Evolutionary conservation across 2,113 vertebrate genomes (phyloP).

Genomic region (Macroglossus sobrinus): DNA sequence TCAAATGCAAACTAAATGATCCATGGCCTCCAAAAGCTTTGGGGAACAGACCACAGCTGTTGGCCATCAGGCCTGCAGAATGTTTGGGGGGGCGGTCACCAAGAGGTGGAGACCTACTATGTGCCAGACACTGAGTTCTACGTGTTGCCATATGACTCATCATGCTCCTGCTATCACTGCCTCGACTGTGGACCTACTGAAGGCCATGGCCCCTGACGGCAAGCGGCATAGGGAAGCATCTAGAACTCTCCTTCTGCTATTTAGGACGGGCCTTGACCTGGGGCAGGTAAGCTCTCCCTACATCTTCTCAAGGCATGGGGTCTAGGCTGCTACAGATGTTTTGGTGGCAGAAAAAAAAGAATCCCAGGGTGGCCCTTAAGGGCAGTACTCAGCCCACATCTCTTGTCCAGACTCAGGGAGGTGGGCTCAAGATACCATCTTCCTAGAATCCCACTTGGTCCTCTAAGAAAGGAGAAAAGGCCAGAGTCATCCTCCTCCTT

Average conservation of each 20-base stretch:
- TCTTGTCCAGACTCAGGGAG: neutral
- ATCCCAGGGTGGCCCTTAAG: neutral
- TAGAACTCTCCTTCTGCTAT: no score
- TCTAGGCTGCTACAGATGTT: no score
- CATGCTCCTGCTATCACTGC: neutral
- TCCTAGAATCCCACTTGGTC: neutral
- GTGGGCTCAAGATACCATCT: neutral
- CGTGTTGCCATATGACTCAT: no score
- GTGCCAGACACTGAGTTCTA: neutral
- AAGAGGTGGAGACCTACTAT: rapidly evolving
- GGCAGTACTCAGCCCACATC: neutral
- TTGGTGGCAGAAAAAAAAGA: no score
- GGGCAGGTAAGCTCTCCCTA: neutral
- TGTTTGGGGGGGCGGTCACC: neutral
- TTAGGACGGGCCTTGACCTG: neutral
- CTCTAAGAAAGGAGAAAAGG: neutral
- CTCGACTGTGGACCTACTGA: neutral
- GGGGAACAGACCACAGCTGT: neutral
- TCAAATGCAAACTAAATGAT: neutral
- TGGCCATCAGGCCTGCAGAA: neutral
- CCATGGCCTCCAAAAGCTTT: neutral
- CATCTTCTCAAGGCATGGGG: neutral
- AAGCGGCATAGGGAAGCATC: neutral
- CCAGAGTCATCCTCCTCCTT: rapidly evolving
- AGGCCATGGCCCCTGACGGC: neutral